Percentiles rank a stretch among this genome's conserved stretches.
These are phyloP conservation scores for Drosophila borealis DNA, from an alignment of 2,888 invertebrate genomes.

Conservation along the genomic window DNA sequence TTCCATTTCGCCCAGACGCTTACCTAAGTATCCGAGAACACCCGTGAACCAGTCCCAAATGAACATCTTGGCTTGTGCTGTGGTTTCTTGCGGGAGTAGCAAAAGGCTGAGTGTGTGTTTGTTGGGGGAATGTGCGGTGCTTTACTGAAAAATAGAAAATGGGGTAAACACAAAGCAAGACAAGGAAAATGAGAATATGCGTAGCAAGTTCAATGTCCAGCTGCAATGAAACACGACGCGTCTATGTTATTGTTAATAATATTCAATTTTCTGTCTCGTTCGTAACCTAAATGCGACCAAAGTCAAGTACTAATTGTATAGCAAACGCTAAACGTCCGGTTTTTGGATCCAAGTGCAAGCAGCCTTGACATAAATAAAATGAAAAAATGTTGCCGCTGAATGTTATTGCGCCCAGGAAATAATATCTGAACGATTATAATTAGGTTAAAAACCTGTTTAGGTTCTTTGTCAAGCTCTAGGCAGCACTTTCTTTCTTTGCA, in stretches of 20 bases:
- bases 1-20: conserved; percentile 82
- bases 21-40: conserved; percentile 96
- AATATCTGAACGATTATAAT: conserved; percentile 57
- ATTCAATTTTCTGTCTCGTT: conserved; percentile 40
- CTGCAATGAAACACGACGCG: conserved; percentile 12
- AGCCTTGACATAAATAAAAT: conserved; percentile 67
- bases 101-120: conserved; percentile 45
- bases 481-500: conserved; percentile 68
- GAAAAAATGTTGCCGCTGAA: conserved; percentile 23
- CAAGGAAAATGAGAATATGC: conserved; percentile 13
- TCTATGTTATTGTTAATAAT: conserved; percentile 37
- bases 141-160: conserved; percentile 39
- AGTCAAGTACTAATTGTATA: conserved; percentile 13
- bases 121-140: conserved; percentile 63
- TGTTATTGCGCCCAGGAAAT: conserved; percentile 30
- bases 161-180: conserved; percentile 2
- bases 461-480: conserved; percentile 69
- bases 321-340: conserved; percentile 2
- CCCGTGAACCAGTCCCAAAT: conserved; percentile 98
- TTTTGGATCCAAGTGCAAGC: conserved; percentile 15
- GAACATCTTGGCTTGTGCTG: conserved; percentile 88
- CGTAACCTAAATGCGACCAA: conserved; percentile 33
- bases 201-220: conserved; percentile 68
- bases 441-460: conserved; percentile 74
- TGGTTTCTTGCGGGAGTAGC: conserved; percentile 56